Percentiles rank a stretch among this genome's conserved stretches.
Evolutionary conservation across 2,113 vertebrate genomes (phyloP).

Genomic region (Physeter macrocephalus): DNA sequence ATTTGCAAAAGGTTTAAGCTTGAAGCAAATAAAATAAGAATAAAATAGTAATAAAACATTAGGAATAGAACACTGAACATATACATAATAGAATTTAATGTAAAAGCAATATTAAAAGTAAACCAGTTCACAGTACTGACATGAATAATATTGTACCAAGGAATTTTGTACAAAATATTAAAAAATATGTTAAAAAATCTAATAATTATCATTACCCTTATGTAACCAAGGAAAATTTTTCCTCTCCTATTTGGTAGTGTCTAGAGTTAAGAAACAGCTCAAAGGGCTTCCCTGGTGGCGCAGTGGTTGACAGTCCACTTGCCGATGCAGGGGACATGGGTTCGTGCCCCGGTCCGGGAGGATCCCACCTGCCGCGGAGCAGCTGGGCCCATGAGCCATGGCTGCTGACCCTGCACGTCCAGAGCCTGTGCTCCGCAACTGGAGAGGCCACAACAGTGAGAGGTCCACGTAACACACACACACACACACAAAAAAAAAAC

Average conservation of each 20-base stretch:
- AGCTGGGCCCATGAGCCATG: too few species aligned
- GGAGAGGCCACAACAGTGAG: too few species aligned
- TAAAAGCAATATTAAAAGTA: neutral
- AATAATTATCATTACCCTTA: neutral
- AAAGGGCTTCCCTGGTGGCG: too few species aligned
- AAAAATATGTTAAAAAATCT: neutral
- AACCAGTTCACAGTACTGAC: neutral
- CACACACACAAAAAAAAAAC: too few species aligned
- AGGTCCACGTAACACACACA: too few species aligned
- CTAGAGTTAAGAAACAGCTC: neutral
- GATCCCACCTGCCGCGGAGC: too few species aligned
- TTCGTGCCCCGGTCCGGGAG: too few species aligned
- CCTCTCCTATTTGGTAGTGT: neutral
- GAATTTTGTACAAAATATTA: neutral
- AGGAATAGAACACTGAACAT: neutral
- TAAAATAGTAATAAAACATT: neutral
- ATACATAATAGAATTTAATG: neutral
- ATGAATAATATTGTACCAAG: neutral
- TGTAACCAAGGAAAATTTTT: neutral
- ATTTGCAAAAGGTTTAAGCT: neutral
- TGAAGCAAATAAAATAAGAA: neutral
- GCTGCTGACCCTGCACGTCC: too few species aligned
- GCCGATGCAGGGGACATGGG: too few species aligned
- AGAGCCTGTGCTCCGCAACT: too few species aligned
- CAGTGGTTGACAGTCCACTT: too few species aligned